A percentile compares a stretch with the other conserved stretches of the same genome.
Evolutionary conservation across 1,140 invertebrate genomes (phyloP).

Genomic region (Drosophila takahashii): DNA sequence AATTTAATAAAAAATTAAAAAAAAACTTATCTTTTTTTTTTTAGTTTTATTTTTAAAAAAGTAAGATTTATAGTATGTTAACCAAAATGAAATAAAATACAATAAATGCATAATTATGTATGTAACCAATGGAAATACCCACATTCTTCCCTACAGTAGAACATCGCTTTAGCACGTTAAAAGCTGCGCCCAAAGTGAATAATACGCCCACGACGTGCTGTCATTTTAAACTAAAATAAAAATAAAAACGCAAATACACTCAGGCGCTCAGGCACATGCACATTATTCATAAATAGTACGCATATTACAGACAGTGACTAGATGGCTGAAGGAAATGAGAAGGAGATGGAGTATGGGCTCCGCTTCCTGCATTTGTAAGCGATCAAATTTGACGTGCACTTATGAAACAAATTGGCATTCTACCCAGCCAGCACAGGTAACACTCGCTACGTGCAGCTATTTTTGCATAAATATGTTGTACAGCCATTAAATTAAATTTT

Average conservation of each 20-base stretch:
- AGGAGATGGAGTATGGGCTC: slow-evolving; percentile 19
- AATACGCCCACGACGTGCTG: slow-evolving; percentile 76
- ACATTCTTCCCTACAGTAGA: slow-evolving; percentile 26
- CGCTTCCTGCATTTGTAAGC: slow-evolving; percentile 62
- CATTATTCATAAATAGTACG: slow-evolving; percentile 75
- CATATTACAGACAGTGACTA: slow-evolving; percentile 24
- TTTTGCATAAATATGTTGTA: slow-evolving; percentile 61
- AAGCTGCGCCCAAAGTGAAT: slow-evolving; percentile 70
- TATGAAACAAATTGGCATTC: slow-evolving; percentile 65
- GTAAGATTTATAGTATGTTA: too few species aligned
- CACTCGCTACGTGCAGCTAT: slow-evolving; percentile 57
- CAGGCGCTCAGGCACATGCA: slow-evolving; percentile 20
- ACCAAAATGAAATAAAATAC: too few species aligned
- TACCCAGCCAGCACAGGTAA: slow-evolving; percentile 22
- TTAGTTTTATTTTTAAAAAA: too few species aligned
- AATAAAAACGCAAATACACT: slow-evolving; percentile 26
- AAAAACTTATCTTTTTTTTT: too few species aligned
- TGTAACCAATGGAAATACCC: not conserved
- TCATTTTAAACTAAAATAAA: slow-evolving; percentile 77
- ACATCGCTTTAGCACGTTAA: slow-evolving; percentile 49
- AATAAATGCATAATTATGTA: not conserved
- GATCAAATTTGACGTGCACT: slow-evolving; percentile 77
- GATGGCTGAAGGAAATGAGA: slow-evolving; percentile 25
- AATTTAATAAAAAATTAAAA: too few species aligned
- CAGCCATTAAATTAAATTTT: slow-evolving; percentile 64